Conservation (phyloP, 2,113 vertebrate genomes). For the Sclerurus mexicanus region DNA sequence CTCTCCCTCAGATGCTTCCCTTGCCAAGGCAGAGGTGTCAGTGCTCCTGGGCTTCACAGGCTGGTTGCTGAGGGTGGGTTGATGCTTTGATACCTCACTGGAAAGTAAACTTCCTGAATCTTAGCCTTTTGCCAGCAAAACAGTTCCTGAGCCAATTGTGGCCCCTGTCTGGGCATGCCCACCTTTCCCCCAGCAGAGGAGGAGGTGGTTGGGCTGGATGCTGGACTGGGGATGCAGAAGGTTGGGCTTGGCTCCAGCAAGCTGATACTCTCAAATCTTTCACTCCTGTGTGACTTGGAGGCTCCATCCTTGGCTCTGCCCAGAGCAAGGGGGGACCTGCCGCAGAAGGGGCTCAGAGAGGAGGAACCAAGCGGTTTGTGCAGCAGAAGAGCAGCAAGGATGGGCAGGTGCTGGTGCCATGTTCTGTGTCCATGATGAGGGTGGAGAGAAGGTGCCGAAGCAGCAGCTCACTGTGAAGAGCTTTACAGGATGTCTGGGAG, state of each 20-base stretch:
- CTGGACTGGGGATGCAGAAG: not conserved
- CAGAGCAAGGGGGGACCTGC: fast-evolving
- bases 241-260: not conserved
- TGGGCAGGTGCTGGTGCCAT: fast-evolving
- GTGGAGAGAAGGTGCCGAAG: not conserved
- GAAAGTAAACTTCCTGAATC: not conserved
- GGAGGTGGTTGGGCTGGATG: not conserved
- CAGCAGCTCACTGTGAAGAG: fast-evolving
- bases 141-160: fast-evolving
- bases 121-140: not conserved
- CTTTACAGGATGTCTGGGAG: not conserved
- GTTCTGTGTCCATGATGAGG: fast-evolving
- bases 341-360: not conserved
- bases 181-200: too few species aligned
- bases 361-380: not conserved
- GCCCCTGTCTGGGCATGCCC: not conserved
- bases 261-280: not conserved
- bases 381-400: not conserved
- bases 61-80: not conserved
- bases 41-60: not conserved
- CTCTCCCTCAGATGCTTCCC: fast-evolving
- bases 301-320: not conserved
- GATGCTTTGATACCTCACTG: not conserved
- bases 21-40: not conserved
- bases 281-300: not conserved